Evolutionary conservation across 2,888 invertebrate genomes (phyloP).

Genomic region (Eilema caniola): DNA sequence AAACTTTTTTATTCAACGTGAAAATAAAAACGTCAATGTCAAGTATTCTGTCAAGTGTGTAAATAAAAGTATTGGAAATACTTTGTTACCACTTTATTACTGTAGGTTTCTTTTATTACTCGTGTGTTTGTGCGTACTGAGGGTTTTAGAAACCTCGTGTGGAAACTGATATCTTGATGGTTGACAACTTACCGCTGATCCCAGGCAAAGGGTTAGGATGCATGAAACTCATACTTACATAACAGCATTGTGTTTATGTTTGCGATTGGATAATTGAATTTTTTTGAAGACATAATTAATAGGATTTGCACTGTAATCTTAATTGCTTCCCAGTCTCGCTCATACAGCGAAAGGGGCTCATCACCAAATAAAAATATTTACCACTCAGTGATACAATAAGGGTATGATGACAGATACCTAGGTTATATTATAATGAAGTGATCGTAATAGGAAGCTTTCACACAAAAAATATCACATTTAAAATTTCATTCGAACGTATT

Average conservation of each 20-base stretch:
- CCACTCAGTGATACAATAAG: too few relatives aligned
- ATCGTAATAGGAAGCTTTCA: too few relatives aligned
- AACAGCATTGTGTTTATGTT: not conserved
- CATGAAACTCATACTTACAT: not conserved
- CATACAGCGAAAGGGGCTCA: too few relatives aligned
- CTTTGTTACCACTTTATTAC: slow-evolving; percentile 14
- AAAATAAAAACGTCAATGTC: slow-evolving; percentile 4
- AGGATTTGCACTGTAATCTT: not conserved
- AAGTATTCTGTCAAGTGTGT: not conserved
- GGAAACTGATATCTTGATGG: slow-evolving; percentile 33
- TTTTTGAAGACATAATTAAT: not conserved
- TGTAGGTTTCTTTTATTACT: slow-evolving; percentile 28
- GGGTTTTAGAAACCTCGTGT: slow-evolving; percentile 21
- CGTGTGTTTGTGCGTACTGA: slow-evolving; percentile 19
- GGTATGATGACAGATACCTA: too few relatives aligned
- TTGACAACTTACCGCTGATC: slow-evolving; percentile 55
- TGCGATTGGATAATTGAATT: not conserved
- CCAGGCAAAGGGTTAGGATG: slow-evolving; percentile 55
- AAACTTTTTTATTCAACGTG: slow-evolving; percentile 3
- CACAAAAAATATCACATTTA: too few relatives aligned
- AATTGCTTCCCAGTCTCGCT: not conserved
- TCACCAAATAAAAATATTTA: too few relatives aligned
- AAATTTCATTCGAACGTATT: too few relatives aligned
- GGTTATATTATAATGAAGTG: too few relatives aligned
- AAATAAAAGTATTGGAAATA: not conserved